Conservation (phyloP, 2,888 invertebrate species). For the Hirtodrosophila cameraria region DNA sequence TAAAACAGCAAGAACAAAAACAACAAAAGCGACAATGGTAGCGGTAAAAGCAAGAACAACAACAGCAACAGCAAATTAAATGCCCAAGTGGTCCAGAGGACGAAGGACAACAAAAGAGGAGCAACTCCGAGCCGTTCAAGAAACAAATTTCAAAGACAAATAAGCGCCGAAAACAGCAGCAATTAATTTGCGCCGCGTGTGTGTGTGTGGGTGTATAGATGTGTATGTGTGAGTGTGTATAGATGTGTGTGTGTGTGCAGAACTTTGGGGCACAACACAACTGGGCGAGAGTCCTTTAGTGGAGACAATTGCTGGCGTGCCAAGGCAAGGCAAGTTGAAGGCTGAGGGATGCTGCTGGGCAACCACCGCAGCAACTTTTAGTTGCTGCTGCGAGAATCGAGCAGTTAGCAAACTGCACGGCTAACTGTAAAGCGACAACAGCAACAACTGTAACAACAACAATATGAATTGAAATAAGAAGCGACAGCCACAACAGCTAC, state of each 20-base stretch:
- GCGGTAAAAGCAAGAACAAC: slow-evolving; percentile 10
- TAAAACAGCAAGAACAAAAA: slow-evolving; percentile 35
- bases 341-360: slow-evolving; percentile 45
- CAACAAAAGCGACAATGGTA: slow-evolving; percentile 20
- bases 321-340: slow-evolving; percentile 62
- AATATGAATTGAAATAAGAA: slow-evolving; percentile 32
- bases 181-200: slow-evolving; percentile 75
- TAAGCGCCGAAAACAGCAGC: slow-evolving; percentile 79
- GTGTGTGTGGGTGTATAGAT: slow-evolving; percentile 36
- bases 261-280: slow-evolving; percentile 44
- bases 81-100: slow-evolving; percentile 36
- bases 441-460: slow-evolving; percentile 22
- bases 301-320: slow-evolving; percentile 64
- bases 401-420: slow-evolving; percentile 74
- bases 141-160: slow-evolving; percentile 81
- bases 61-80: slow-evolving; percentile 60
- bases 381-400: slow-evolving; percentile 35
- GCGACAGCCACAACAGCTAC: slow-evolving; percentile 68
- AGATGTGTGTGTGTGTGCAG: slow-evolving; percentile 19
- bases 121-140: slow-evolving; percentile 53
- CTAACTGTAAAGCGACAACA: slow-evolving; percentile 64
- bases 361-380: slow-evolving; percentile 66
- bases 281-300: slow-evolving; percentile 41
- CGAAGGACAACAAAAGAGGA: background rate
- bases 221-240: slow-evolving; percentile 11